Base-by-base conservation (phyloP, 2,113 vertebrate species). In the Baryphthengus martii region DNA sequence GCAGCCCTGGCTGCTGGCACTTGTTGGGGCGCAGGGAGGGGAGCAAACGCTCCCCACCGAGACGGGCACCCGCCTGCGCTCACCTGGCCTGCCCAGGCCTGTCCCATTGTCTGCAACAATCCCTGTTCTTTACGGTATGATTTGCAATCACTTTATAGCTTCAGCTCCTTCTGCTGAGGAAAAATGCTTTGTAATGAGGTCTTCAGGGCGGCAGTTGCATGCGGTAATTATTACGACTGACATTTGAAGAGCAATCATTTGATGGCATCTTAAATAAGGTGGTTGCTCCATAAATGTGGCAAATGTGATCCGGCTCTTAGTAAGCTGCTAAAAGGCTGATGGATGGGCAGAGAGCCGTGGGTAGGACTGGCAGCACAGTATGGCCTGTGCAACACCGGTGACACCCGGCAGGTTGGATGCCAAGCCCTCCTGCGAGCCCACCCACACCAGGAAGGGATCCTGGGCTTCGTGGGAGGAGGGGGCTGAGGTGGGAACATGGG, bases 231-330 rank as follows among this genome's bases (percentile, higher is more conserved):
- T 68, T 77, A n/a, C 45, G 74, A 80, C 29, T 90, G 86, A 68
- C 73, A 75, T 88, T 90, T 81, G 91, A 63, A 85, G 44, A 94
- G 91, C 81, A 74, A 83, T 95, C 56, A 71, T 85, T 61, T 67
- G 90, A 77, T 49, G 70, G 76, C 77, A 83, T 73, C 40, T 50
- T 83, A 63, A 83, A 63, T 80, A 62, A 68, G 65, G 42, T 13
- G 58, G 86, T 74, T 94, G 88, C 63, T 77, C 95, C 90, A 81
- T 90, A 92, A 94, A 88, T 0, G 40, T 19, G 83, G 76, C 74
- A 80, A n/a, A 74, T 25, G 28, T 4, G 71, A 77, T 52, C 3
- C 3, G 65, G 7, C 72, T 52, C 67, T 29, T 49, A 1, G 3
- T 19, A 17, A 45, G 42, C 80, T 68, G 74, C 28, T 50, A 7